Evolutionary conservation across 2,888 invertebrate genomes (phyloP).

Genomic region (Cecidostiba fungosa): DNA sequence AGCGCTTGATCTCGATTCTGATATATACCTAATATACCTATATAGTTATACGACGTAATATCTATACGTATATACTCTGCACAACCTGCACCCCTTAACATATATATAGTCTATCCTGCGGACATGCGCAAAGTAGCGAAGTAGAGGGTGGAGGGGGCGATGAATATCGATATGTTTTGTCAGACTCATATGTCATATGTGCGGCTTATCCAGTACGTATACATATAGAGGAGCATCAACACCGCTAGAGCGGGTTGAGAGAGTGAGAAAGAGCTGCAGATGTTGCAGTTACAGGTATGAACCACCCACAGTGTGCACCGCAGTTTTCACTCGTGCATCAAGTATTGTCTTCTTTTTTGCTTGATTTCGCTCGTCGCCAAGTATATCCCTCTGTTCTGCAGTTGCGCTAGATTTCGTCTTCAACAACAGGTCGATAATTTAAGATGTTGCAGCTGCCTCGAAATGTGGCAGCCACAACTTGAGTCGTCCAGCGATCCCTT

Average conservation of each 20-base stretch:
- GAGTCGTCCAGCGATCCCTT: slow-evolving; percentile 49
- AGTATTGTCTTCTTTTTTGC: neutral
- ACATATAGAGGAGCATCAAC: neutral
- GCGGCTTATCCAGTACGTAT: neutral
- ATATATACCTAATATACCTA: neutral
- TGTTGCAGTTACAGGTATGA: slow-evolving; percentile 1
- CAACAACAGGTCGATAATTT: slow-evolving; percentile 28
- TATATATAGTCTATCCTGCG: neutral
- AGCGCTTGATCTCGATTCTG: neutral
- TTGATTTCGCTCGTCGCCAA: neutral
- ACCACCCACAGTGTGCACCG: neutral
- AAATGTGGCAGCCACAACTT: slow-evolving; percentile 60
- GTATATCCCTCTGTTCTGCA: neutral
- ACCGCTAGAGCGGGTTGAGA: slow-evolving; percentile 2
- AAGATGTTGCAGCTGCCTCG: slow-evolving; percentile 57
- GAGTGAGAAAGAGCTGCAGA: neutral
- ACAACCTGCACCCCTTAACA: too few species aligned
- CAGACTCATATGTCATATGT: slow-evolving; percentile 8
- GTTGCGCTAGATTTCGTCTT: slow-evolving; percentile 14
- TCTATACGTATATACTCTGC: too few species aligned
- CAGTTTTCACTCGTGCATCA: neutral
- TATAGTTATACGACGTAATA: neutral
- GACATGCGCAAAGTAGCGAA: neutral
- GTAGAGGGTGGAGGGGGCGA: neutral
- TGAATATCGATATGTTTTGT: slow-evolving; percentile 9